Percentiles rank a stretch among this genome's conserved stretches.
Conservation (phyloP, 35 echinoderm and acorn worm species). For the Ptychodera flava region DNA sequence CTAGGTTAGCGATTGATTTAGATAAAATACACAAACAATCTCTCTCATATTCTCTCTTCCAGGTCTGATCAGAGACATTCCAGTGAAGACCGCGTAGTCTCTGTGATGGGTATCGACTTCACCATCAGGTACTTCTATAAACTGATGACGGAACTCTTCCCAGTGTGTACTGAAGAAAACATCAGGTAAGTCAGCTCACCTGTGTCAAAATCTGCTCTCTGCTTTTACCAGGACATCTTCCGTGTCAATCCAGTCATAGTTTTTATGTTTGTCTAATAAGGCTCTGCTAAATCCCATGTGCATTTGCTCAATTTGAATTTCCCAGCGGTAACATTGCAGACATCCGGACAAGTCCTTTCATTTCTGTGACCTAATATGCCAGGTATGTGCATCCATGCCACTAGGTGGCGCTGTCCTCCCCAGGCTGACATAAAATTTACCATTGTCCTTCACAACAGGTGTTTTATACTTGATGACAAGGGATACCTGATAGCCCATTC, state of each 20-base stretch:
- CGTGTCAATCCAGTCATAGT: background rate
- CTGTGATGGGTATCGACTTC: slow-evolving; percentile 85
- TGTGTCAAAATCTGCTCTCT: background rate
- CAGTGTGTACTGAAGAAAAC: slow-evolving; percentile 64
- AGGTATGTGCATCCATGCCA: too few relatives aligned
- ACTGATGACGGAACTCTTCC: slow-evolving; percentile 61
- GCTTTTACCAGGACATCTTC: background rate
- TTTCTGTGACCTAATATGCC: background rate
- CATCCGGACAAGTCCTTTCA: background rate
- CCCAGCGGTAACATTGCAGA: background rate
- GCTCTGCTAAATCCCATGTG: too few relatives aligned
- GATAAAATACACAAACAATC: background rate
- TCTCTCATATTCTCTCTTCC: background rate
- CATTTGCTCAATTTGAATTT: background rate
- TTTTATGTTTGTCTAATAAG: too few relatives aligned
- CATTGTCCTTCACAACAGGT: too few relatives aligned
- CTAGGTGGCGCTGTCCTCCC: too few relatives aligned
- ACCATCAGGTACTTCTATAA: slow-evolving; percentile 92
- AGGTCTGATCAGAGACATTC: slow-evolving; percentile 53
- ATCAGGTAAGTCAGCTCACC: slow-evolving; percentile 47
- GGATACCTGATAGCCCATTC: slow-evolving; percentile 92
- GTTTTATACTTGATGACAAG: slow-evolving; percentile 92
- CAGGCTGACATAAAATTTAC: too few relatives aligned
- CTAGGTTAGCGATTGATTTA: too few relatives aligned
- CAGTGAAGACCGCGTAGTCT: slow-evolving; percentile 47